A percentile compares a stretch with the other conserved stretches of the same genome.
phyloP scores from a whole-genome alignment of 2,797 vertebrate genomes.

The Carapus acus region DNA sequence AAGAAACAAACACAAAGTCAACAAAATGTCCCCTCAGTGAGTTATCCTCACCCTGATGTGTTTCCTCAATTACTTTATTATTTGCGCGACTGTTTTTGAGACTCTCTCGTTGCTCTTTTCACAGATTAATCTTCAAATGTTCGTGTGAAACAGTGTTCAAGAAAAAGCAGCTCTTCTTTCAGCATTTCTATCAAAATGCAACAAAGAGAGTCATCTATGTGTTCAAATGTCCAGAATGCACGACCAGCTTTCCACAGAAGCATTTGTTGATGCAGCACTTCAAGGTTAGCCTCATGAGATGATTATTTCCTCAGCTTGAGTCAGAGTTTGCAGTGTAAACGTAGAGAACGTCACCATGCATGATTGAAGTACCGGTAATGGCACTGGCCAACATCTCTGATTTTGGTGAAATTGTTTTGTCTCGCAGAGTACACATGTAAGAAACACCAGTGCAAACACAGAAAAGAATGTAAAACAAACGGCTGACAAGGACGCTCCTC shows the following conservation, averaged over 20 bases:
- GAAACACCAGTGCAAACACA: constrained; percentile 71
- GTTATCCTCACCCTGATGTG: constrained; percentile 40
- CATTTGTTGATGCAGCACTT: constrained; percentile 89
- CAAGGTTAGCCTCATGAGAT: constrained; percentile 76
- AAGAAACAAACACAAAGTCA: constrained; percentile 77
- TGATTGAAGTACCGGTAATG: too few relatives aligned
- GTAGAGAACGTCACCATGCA: too few relatives aligned
- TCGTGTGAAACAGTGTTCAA: constrained; percentile 93
- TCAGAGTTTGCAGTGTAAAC: too few relatives aligned
- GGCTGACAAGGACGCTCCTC: constrained; percentile 44
- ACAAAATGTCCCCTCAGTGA: constrained; percentile 80
- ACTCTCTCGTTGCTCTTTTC: constrained; percentile 22
- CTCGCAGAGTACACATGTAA: constrained; percentile 77
- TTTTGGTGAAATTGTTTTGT: constrained; percentile 13
- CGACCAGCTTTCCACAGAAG: constrained; percentile 88
- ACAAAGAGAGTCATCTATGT: constrained; percentile 79
- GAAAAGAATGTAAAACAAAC: constrained; percentile 66
- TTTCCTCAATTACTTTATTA: neutral
- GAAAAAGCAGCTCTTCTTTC: constrained; percentile 87
- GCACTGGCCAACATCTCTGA: too few relatives aligned
- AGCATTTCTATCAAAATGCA: constrained; percentile 89
- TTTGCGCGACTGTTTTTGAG: neutral
- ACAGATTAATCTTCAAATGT: constrained; percentile 93
- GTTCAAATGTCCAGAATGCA: constrained; percentile 95
- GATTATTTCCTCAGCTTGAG: too few relatives aligned